Conservation (phyloP, 30 jellyfish, hydroid and myxozoan species). For the Morbakka virulenta region DNA sequence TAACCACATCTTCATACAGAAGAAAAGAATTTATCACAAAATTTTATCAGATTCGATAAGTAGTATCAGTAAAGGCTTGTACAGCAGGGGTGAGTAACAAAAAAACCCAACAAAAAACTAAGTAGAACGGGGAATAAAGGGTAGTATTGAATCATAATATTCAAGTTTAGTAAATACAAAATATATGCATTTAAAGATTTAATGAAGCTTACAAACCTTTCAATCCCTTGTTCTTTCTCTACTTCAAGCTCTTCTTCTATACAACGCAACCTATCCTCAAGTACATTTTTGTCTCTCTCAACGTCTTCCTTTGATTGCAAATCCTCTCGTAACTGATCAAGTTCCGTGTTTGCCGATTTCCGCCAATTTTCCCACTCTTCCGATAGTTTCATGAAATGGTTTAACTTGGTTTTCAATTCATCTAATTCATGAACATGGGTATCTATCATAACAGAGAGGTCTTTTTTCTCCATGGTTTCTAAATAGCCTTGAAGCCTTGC, state of each 20-base stretch:
- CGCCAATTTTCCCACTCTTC: constrained; percentile 56
- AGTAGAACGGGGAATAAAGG: too few relatives aligned
- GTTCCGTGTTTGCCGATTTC: constrained; percentile 14
- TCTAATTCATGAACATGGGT: constrained; percentile 51
- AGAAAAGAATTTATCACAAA: too few relatives aligned
- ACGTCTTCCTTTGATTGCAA: constrained; percentile 42
- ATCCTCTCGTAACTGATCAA: constrained; percentile 54
- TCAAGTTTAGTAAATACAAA: too few relatives aligned
- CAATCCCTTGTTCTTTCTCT: constrained; percentile 2
- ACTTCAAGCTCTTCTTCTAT: constrained; percentile 38
- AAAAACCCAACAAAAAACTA: too few relatives aligned
- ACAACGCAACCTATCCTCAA: constrained; percentile 28
- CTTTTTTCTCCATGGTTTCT: constrained; percentile 21
- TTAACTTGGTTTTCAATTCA: constrained; percentile 28
- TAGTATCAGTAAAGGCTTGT: too few relatives aligned
- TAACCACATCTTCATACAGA: too few relatives aligned
- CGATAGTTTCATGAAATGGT: constrained; percentile 53
- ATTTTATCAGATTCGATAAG: too few relatives aligned
- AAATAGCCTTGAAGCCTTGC: not conserved
- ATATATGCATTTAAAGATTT: too few relatives aligned
- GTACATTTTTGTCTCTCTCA: constrained; percentile 27
- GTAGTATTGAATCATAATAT: too few relatives aligned
- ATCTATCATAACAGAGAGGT: constrained; percentile 44
- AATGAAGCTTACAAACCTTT: too few relatives aligned
- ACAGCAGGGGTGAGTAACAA: too few relatives aligned